Evolutionary conservation across 2,113 vertebrate species (phyloP), one percentile per base, ranked within the genome.

Genomic region (Echinops telfairi): DNA sequence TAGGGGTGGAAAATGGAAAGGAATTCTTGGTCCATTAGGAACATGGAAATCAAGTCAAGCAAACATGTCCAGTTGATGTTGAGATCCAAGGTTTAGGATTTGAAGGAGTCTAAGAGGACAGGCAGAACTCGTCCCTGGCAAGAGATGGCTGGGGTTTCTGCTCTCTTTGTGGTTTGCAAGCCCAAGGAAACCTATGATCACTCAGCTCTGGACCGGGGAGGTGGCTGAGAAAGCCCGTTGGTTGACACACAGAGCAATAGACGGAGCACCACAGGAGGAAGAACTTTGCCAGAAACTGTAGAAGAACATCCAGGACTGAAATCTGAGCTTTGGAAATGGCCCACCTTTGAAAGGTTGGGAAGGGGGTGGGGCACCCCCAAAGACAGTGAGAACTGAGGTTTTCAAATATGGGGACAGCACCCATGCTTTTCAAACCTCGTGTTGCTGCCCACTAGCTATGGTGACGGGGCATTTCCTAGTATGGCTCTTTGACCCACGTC

Each of bases 41-140:
- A 86, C 82, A 68, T 78, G 23, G 58, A 90, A 83, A 33, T 60
- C 27, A 86, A 38, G 64, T 89, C 89, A 33, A 66, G 36, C 58
- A 38, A 81, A 60, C 29, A 8, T 33, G 29, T 23, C 76, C 36
- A 43, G 3, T 20, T 66, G 27, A 53, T 83, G 29, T 15, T 58
- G 86, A 33, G 29, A 33, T 2, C 86, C 27, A 66, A 38, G 38
- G n/a, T 75, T 84, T 60, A 27, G 11, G 62, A 16, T 62, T 40
- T 19, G 58, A 23, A 87, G 73, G 7, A 43, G 3, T 83, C 4
- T 29, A 43, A 47, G 36, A 43, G 64, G 3, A 70, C 64, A 25
- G 23, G 73, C 86, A 62, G 20, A 62, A 62, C 66, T 23, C 36
- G 71, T 17, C 53, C 25, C 47, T 89, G 62, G 38, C 76, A 29